Evolutionary conservation across 2,113 vertebrate genomes (phyloP).

Genomic region (Planiliza haematocheilus): DNA sequence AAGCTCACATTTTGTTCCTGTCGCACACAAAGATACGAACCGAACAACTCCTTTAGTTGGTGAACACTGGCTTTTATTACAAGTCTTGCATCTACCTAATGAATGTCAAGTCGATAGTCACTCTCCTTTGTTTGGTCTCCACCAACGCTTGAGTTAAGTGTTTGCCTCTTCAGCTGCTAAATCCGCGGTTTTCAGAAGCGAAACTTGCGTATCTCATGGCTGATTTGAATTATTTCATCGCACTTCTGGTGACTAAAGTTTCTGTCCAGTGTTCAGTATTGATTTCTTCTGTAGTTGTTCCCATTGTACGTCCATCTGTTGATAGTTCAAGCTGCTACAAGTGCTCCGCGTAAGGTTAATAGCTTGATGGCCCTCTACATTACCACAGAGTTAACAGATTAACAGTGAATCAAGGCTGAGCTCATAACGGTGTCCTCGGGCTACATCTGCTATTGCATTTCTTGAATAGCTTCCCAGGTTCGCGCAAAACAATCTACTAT

Average conservation of each 20-base stretch:
- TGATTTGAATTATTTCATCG: no score
- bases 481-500: no score
- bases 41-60: not conserved
- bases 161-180: not conserved
- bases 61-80: no score
- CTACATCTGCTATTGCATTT: no score
- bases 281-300: not conserved
- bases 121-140: not conserved
- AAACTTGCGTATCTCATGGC: no score
- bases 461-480: no score
- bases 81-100: not conserved
- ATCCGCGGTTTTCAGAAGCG: no score
- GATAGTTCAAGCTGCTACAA: not conserved
- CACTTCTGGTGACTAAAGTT: not conserved
- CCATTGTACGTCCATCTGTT: not conserved
- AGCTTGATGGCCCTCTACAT: not conserved
- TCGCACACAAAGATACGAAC: no score
- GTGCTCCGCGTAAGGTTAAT: not conserved
- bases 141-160: not conserved
- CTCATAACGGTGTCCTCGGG: slow-evolving; percentile 8
- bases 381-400: slow-evolving; percentile 6
- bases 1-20: no score
- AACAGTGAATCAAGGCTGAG: slow-evolving; percentile 23
- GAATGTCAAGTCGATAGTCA: not conserved
- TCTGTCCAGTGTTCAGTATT: not conserved